These are phyloP conservation scores for Sipha maydis DNA, from an alignment of 2,888 invertebrate species.

Conservation along the genomic window DNA sequence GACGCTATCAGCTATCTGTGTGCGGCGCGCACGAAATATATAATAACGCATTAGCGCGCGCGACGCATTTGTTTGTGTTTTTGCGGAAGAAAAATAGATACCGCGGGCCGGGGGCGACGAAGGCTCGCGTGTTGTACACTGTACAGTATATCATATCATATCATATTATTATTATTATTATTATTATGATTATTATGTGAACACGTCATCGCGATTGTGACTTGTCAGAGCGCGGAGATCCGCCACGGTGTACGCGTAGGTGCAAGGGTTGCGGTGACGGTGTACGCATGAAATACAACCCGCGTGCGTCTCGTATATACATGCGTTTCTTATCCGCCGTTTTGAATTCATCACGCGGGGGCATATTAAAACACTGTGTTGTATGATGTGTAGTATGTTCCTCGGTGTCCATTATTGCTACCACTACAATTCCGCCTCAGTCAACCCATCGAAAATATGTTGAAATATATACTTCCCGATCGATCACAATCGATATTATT, in stretches of 20 bases:
- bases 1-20: constrained; percentile 15
- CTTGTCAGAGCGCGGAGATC: not conserved
- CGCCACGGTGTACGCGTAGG: too few relatives aligned
- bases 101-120: not conserved
- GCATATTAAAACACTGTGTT: not conserved
- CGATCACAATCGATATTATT: too few relatives aligned
- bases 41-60: not conserved
- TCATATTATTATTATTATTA: too few relatives aligned
- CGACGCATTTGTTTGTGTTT: not conserved
- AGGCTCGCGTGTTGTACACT: too few relatives aligned
- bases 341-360: not conserved
- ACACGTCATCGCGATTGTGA: not conserved
- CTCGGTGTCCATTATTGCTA: too few relatives aligned
- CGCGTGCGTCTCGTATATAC: not conserved
- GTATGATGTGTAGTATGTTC: too few relatives aligned
- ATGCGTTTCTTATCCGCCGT: not conserved
- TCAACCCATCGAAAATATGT: too few relatives aligned
- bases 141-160: too few relatives aligned
- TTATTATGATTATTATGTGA: not conserved
- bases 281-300: not conserved
- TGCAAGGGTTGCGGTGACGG: not conserved
- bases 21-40: not conserved
- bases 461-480: too few relatives aligned
- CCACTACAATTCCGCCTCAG: too few relatives aligned
- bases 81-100: constrained; percentile 37